A percentile compares a stretch with the other conserved stretches of the same genome.
Conservation (phyloP, 1,140 invertebrate species). For the Carcinoscorpius rotundicauda region DNA sequence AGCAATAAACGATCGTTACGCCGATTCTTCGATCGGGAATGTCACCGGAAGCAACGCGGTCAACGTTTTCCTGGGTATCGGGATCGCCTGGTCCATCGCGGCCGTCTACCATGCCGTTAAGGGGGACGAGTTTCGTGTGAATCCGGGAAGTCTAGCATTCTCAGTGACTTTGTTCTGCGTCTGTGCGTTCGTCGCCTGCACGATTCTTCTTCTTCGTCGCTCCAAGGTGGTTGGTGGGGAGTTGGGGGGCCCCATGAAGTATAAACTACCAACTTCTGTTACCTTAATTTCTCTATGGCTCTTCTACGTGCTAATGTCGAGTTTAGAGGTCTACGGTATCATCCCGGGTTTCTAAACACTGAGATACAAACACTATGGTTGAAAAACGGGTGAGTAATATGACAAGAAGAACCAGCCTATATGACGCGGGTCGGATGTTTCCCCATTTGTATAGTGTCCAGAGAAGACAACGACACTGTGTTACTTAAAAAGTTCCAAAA, state of each 20-base stretch:
- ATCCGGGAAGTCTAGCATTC: constrained; percentile 42
- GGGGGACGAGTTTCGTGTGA: constrained; percentile 35
- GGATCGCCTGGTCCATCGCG: constrained; percentile 38
- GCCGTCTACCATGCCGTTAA: constrained; percentile 27
- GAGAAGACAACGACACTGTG: too few relatives aligned
- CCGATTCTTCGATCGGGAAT: constrained; percentile 94
- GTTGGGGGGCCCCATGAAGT: constrained; percentile 64
- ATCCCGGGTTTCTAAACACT: constrained; percentile 20
- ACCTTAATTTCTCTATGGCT: constrained; percentile 81
- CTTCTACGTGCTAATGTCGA: constrained; percentile 79
- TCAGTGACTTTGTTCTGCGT: constrained; percentile 44
- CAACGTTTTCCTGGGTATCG: constrained; percentile 62
- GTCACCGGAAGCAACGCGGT: constrained; percentile 98
- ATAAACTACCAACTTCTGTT: constrained; percentile 60
- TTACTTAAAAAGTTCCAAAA: too few relatives aligned
- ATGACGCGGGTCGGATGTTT: too few relatives aligned
- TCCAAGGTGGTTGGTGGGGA: constrained; percentile 71
- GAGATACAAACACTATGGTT: too few relatives aligned
- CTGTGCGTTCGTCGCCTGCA: constrained; percentile 36
- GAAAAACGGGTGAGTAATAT: too few relatives aligned
- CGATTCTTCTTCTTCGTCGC: constrained; percentile 64
- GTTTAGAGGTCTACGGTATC: constrained; percentile 77
- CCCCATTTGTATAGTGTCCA: too few relatives aligned
- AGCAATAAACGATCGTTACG: constrained; percentile 90
- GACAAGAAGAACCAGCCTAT: too few relatives aligned